phyloP scores from a whole-genome alignment of 2,797 vertebrate species.

The Gymnopithys bicolor region DNA sequence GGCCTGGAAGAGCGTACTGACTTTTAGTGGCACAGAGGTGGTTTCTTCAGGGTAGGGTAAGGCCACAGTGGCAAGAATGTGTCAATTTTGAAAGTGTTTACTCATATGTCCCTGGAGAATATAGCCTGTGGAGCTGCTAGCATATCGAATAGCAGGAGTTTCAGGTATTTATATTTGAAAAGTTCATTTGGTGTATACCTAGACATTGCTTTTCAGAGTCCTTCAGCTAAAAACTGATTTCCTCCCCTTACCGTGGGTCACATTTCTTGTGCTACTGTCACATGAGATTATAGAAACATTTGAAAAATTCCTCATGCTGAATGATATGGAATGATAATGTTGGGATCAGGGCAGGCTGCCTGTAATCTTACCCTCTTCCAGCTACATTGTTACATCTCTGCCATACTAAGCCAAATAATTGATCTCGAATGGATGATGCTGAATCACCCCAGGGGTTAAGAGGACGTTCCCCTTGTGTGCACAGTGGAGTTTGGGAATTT shows the following conservation, averaged over 20 bases:
- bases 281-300: background rate
- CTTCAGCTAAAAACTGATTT: background rate
- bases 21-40: background rate
- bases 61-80: background rate
- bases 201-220: background rate
- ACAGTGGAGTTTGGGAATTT: background rate
- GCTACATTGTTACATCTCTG: constrained; percentile 15
- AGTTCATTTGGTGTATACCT: background rate
- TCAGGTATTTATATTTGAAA: background rate
- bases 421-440: background rate
- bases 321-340: background rate
- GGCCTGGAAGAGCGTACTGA: background rate
- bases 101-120: background rate
- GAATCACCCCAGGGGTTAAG: background rate
- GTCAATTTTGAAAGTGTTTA: background rate
- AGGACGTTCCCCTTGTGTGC: background rate
- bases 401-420: background rate
- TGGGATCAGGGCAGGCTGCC: background rate
- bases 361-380: constrained; percentile 30
- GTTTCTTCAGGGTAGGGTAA: background rate
- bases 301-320: background rate
- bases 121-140: background rate
- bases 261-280: constrained; percentile 11
- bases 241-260: background rate
- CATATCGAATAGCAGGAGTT: background rate